These are phyloP conservation scores for Tympanuchus pallidicinctus DNA, from an alignment of 2,113 vertebrate species.

Conservation along the genomic window DNA sequence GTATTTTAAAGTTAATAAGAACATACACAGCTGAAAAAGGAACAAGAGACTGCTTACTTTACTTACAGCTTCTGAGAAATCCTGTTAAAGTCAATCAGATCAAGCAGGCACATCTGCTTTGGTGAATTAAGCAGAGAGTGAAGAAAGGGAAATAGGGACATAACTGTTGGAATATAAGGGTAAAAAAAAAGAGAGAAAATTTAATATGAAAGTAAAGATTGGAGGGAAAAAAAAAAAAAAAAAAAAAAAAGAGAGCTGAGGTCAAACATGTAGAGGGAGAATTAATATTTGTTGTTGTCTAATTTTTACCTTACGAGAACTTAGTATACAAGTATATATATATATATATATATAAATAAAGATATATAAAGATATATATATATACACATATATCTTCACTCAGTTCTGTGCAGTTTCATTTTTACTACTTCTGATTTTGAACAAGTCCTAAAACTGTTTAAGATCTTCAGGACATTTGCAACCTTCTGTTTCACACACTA, in stretches of 20 bases:
- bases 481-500: constrained; percentile 1
- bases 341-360: not conserved
- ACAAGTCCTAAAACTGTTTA: not conserved
- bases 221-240: not conserved
- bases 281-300: not conserved
- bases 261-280: not conserved
- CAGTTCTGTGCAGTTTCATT: not conserved
- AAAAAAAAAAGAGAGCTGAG: not conserved
- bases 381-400: not conserved
- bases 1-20: constrained; percentile 57
- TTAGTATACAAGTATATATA: not conserved
- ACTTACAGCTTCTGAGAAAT: constrained; percentile 37
- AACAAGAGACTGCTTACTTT: constrained; percentile 10
- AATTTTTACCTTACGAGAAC: not conserved
- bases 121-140: constrained; percentile 25
- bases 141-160: not conserved
- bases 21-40: not conserved
- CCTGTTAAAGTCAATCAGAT: constrained; percentile 52
- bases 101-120: constrained; percentile 32
- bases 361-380: too few relatives aligned
- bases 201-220: not conserved
- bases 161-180: not conserved
- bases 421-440: constrained; percentile 11
- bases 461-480: constrained; percentile 42
- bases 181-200: not conserved